phyloP scores from a whole-genome alignment of 2,113 vertebrate genomes.

The Porphyrio hochstetteri region DNA sequence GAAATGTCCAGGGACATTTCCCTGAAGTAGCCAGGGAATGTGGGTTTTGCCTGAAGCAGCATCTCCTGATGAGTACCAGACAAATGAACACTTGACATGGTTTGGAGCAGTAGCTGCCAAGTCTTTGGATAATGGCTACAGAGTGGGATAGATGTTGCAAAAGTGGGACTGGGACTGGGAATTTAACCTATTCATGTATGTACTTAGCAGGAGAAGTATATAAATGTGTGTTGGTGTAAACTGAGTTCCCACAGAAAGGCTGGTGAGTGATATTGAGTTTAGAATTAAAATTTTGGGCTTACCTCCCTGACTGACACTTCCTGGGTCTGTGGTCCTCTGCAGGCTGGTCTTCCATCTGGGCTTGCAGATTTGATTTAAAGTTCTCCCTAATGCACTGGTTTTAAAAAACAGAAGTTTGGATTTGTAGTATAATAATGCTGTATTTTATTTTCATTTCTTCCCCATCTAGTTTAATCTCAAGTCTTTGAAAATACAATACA shows the following conservation, averaged over 20 bases:
- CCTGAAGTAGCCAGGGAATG: neutral
- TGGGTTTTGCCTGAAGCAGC: neutral
- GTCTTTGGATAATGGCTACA: neutral
- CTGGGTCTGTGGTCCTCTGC: neutral
- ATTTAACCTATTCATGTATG: neutral
- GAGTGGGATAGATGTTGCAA: neutral
- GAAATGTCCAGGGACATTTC: neutral
- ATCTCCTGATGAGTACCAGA: neutral
- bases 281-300: neutral
- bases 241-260: neutral
- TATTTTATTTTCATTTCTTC: neutral
- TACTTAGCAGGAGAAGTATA: neutral
- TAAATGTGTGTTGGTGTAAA: neutral
- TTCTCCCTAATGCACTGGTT: neutral
- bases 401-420: neutral
- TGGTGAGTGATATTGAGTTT: neutral
- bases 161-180: neutral
- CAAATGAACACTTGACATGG: neutral
- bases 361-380: neutral
- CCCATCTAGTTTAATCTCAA: conserved; percentile 41
- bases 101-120: neutral
- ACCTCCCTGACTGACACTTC: neutral
- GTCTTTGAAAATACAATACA: conserved; percentile 46
- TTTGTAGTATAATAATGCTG: neutral
- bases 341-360: neutral